Percentiles rank a stretch among this genome's conserved stretches.
These are phyloP conservation scores for Zosterops pallidus DNA, from an alignment of 2,113 vertebrate species.

Conservation along the genomic window DNA sequence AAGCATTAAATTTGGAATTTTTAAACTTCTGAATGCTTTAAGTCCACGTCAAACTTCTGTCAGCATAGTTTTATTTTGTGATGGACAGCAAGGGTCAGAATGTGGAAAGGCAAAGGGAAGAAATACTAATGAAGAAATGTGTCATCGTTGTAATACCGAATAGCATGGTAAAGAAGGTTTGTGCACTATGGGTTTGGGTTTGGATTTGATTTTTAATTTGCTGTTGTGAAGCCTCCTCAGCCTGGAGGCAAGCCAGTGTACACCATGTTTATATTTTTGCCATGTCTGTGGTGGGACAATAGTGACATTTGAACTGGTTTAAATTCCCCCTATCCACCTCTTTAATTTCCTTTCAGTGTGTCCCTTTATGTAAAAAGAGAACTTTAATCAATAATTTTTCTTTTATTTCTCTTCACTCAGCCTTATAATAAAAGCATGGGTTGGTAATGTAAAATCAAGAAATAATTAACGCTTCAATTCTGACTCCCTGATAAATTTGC, in stretches of 20 bases:
- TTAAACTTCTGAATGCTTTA: neutral
- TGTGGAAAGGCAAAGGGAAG: neutral
- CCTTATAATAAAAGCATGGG: constrained; percentile 7
- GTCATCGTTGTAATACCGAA: neutral
- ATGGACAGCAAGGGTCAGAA: neutral
- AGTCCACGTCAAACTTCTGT: neutral
- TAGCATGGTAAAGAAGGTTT: neutral
- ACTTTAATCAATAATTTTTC: constrained; percentile 26
- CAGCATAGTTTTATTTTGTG: neutral
- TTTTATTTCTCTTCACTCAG: neutral
- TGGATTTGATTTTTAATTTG: neutral
- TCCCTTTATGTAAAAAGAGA: constrained; percentile 15
- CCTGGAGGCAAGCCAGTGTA: neutral
- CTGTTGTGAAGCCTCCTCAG: neutral
- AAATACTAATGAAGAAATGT: neutral
- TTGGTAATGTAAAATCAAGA: constrained; percentile 6
- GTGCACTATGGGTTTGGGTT: neutral
- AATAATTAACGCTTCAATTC: constrained; percentile 41
- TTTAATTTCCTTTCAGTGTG: neutral
- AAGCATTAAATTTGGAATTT: neutral
- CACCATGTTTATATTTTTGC: neutral
- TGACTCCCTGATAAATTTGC: constrained; percentile 37
- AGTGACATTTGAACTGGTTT: neutral
- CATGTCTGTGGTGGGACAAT: neutral
- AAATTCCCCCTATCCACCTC: neutral